These are phyloP conservation scores for Sebastiscus albofasciatus DNA, from an alignment of 2,797 vertebrate genomes.

Conservation along the genomic window DNA sequence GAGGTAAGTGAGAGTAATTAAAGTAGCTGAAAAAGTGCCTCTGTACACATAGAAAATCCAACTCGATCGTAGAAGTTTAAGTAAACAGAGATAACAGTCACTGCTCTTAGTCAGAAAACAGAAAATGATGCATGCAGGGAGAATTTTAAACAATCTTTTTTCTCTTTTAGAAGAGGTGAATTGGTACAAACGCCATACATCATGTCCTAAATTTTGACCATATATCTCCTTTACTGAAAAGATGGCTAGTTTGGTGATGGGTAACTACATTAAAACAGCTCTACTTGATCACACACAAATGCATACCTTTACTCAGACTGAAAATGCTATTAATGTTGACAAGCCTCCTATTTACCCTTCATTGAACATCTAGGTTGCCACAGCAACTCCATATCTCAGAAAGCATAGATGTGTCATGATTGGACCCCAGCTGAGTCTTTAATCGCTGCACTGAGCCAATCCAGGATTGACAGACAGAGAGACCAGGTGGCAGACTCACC, in stretches of 20 bases:
- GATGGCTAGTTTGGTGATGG: background rate
- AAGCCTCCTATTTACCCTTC: slow-evolving; percentile 18
- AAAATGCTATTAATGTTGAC: background rate
- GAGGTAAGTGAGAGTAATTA: slow-evolving; percentile 65
- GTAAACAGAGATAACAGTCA: slow-evolving; percentile 31
- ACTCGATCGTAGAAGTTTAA: slow-evolving; percentile 17
- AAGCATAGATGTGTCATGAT: slow-evolving; percentile 37
- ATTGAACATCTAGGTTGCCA: slow-evolving; percentile 31
- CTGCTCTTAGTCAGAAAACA: slow-evolving; percentile 1
- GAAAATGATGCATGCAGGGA: background rate
- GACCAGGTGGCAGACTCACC: slow-evolving; percentile 29
- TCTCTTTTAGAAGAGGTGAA: background rate
- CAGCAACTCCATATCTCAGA: slow-evolving; percentile 30
- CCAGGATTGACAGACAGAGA: slow-evolving; percentile 37
- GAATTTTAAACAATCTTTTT: background rate
- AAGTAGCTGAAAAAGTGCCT: slow-evolving; percentile 39
- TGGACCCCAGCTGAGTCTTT: slow-evolving; percentile 47
- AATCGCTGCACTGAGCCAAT: slow-evolving; percentile 48
- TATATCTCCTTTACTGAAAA: background rate
- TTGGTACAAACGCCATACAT: background rate
- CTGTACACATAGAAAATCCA: slow-evolving; percentile 16
- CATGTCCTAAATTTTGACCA: background rate
- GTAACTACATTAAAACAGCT: background rate
- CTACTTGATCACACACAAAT: background rate
- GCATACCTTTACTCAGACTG: background rate